A percentile compares a stretch with the other conserved stretches of the same genome.
Conservation (phyloP, 1,140 invertebrate genomes). For the Drosophila mayri region DNA sequence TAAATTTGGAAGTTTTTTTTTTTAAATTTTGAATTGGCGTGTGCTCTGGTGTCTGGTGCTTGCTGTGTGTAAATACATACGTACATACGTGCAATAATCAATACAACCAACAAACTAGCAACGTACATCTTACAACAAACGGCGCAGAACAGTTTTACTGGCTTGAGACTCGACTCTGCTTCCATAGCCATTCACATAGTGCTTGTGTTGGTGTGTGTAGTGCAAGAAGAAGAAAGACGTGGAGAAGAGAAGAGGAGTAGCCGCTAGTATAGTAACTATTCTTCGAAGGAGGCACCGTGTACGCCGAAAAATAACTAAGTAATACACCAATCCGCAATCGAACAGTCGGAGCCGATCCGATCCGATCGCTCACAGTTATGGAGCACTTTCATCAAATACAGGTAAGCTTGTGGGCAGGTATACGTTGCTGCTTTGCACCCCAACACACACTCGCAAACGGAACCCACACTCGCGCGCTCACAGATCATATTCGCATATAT, state of each 20-base stretch:
- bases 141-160: slow-evolving; percentile 58
- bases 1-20: slow-evolving; percentile 10
- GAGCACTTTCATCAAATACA: slow-evolving; percentile 85
- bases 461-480: slow-evolving; percentile 6
- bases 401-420: slow-evolving; percentile 74
- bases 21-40: slow-evolving; percentile 39
- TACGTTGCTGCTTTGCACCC: slow-evolving; percentile 37
- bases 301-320: slow-evolving; percentile 2
- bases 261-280: slow-evolving; percentile 22
- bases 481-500: slow-evolving; percentile 16
- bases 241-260: slow-evolving; percentile 9
- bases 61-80: slow-evolving; percentile 29
- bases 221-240: slow-evolving; percentile 43
- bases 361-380: slow-evolving; percentile 58
- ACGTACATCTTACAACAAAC: slow-evolving; percentile 51
- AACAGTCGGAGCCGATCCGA: slow-evolving; percentile 25
- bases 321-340: slow-evolving; percentile 7
- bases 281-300: slow-evolving; percentile 4
- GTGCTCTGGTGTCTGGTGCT: slow-evolving; percentile 35
- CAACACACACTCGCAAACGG: slow-evolving; percentile 19
- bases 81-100: slow-evolving; percentile 67
- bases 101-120: slow-evolving; percentile 44
- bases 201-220: slow-evolving; percentile 51
- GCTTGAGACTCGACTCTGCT: slow-evolving; percentile 50
- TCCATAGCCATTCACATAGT: slow-evolving; percentile 53